phyloP scores from a whole-genome alignment of 2,888 invertebrate genomes.

The Polydrusus pterygomalis region DNA sequence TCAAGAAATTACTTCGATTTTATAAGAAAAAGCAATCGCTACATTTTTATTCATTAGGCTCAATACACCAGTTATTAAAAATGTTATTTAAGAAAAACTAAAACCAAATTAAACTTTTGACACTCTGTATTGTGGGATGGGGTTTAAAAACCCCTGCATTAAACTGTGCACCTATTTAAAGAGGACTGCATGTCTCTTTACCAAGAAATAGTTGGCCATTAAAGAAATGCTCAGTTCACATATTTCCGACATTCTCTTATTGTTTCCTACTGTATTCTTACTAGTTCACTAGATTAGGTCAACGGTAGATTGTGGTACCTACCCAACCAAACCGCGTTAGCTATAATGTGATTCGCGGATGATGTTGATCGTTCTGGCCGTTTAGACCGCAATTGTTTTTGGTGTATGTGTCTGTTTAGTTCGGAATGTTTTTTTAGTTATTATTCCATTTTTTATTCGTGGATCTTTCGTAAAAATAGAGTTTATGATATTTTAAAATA shows the following conservation, averaged over 20 bases:
- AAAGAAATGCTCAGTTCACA: slow-evolving; percentile 2
- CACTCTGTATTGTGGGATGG: too few relatives aligned
- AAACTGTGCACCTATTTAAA: too few relatives aligned
- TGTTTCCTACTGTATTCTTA: slow-evolving; percentile 25
- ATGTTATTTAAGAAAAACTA: too few relatives aligned
- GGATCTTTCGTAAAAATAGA: too few relatives aligned
- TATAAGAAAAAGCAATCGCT: too few relatives aligned
- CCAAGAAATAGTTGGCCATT: neutral
- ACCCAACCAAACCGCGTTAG: slow-evolving; percentile 2
- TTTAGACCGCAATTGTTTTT: slow-evolving; percentile 2
- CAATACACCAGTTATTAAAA: too few relatives aligned
- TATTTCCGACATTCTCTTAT: slow-evolving; percentile 34
- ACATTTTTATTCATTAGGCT: too few relatives aligned
- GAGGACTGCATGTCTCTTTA: neutral
- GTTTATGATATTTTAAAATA: too few relatives aligned
- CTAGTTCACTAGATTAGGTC: slow-evolving; percentile 49
- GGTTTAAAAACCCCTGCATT: too few relatives aligned
- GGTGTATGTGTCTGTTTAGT: neutral
- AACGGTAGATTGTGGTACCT: slow-evolving; percentile 20
- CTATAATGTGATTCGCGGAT: slow-evolving; percentile 7
- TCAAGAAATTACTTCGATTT: too few relatives aligned
- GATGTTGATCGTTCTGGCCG: neutral
- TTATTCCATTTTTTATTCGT: neutral
- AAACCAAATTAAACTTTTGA: too few relatives aligned
- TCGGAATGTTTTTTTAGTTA: neutral